A percentile compares a stretch with the other conserved stretches of the same genome.
Evolutionary conservation across 2,888 invertebrate species (phyloP).

Genomic region (Zootermopsis nevadensis): DNA sequence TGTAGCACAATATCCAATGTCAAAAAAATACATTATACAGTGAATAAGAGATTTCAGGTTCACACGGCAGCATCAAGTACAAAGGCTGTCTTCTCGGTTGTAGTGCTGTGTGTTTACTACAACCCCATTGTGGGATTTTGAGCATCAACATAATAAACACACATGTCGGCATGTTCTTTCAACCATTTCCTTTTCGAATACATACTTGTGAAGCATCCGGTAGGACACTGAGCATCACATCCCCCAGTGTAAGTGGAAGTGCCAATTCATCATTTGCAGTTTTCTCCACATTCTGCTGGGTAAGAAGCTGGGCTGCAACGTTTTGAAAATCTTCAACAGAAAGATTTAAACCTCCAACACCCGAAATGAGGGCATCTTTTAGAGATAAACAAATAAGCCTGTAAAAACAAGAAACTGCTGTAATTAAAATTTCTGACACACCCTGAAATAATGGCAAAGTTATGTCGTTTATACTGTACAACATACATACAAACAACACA

Average conservation of each 20-base stretch:
- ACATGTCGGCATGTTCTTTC: no score
- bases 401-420: slow-evolving; percentile 54
- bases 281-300: slow-evolving; percentile 59
- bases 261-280: neutral
- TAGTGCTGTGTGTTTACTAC: no score
- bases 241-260: slow-evolving; percentile 22
- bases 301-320: slow-evolving; percentile 63
- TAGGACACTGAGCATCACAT: slow-evolving; percentile 37
- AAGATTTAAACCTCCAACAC: slow-evolving; percentile 61
- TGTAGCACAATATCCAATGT: no score
- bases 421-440: neutral
- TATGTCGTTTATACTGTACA: no score
- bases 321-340: slow-evolving; percentile 64
- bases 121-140: no score
- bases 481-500: no score
- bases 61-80: no score
- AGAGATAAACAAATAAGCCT: slow-evolving; percentile 65
- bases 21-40: no score
- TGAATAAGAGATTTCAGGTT: no score
- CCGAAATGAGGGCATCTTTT: slow-evolving; percentile 63
- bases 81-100: no score
- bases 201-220: slow-evolving; percentile 37
- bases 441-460: neutral
- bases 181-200: neutral
- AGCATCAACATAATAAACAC: no score